Evolutionary conservation across 35 echinoderm and acorn worm genomes (phyloP).

Genomic region (Stichopus chloronotus): DNA sequence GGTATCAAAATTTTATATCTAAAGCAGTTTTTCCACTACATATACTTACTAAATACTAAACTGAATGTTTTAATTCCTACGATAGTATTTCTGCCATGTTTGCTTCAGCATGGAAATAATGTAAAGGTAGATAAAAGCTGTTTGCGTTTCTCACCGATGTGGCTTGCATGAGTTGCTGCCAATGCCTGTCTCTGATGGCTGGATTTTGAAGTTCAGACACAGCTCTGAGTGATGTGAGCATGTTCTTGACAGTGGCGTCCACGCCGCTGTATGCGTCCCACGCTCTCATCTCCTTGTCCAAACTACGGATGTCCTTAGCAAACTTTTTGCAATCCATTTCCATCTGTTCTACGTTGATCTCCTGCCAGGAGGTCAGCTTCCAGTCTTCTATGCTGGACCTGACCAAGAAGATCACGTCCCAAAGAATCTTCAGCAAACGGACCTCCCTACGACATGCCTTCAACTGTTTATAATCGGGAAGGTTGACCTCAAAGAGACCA

Average conservation of each 20-base stretch:
- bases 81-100: no score
- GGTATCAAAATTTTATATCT: no score
- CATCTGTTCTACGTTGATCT: conserved; percentile 99
- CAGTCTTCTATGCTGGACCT: conserved; percentile 92
- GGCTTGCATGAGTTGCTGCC: conserved; percentile 98
- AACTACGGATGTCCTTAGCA: conserved; percentile 91
- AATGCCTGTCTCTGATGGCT: conserved; percentile 99
- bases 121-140: no score
- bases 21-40: no score
- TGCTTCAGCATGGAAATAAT: no score
- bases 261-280: conserved; percentile 95
- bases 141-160: conserved; percentile 74
- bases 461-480: conserved; percentile 93
- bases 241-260: conserved; percentile 98
- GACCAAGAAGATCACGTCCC: conserved; percentile 94
- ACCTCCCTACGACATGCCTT: conserved; percentile 92
- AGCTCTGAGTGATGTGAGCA: conserved; percentile 96
- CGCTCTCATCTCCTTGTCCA: conserved; percentile 99
- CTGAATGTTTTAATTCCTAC: no score
- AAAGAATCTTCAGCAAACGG: conserved; percentile 80
- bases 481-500: conserved; percentile 94
- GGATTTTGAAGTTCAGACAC: conserved; percentile 98
- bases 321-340: conserved; percentile 99
- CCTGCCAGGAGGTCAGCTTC: conserved; percentile 94
- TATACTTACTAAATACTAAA: no score